Base-by-base conservation (phyloP, 2,113 vertebrate genomes). In the Catharus minimus region DNA sequence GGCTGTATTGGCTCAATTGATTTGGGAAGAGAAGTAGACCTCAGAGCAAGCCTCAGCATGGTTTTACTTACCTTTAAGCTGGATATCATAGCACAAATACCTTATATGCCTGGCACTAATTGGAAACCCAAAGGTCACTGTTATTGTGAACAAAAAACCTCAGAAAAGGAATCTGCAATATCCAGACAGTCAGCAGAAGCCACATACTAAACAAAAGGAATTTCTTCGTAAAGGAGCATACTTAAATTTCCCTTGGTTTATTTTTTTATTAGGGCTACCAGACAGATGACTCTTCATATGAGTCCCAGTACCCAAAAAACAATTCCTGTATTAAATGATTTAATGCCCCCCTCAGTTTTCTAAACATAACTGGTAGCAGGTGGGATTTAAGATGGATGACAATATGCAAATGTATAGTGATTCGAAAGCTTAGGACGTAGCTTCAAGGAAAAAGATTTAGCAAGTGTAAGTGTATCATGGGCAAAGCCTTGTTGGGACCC, bases 81-180 rank as follows among this genome's bases (percentile, higher is more conserved):
- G n/a, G 9, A 36, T 50, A 64, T 64, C 9, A 38, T 9, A 84
- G 11, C 2, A 55, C 5, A 84, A 41, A 19, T 44, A 26, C 22
- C 87, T 73, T 36, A 36, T 56, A 46, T 66, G 10, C 56, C 32
- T 74, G 13, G 3, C 9, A 77, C 33, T 22, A 78, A 32, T 10
- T 2, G 28, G 26, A 71, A 87, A 66, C 17, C 3, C 24, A 62
- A 73, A 61, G 8, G 8, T 39, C 0, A 0, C 14, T 60, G 5
- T 49, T 53, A 38, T 6, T 44, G 39, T 0, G 0, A 50, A 66
- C 11, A 76, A 6, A 77, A 73, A 65, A 61, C 4, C 13, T 56
- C 19, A 57, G 26, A 61, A 83, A 89, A 76, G 13, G 30, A 56
- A 73, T 68, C 58, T 79, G 3, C 14, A 83, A 68, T 73, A 36